Evolutionary conservation across 2,888 invertebrate species (phyloP).

Genomic region (Anthoptus insignis): DNA sequence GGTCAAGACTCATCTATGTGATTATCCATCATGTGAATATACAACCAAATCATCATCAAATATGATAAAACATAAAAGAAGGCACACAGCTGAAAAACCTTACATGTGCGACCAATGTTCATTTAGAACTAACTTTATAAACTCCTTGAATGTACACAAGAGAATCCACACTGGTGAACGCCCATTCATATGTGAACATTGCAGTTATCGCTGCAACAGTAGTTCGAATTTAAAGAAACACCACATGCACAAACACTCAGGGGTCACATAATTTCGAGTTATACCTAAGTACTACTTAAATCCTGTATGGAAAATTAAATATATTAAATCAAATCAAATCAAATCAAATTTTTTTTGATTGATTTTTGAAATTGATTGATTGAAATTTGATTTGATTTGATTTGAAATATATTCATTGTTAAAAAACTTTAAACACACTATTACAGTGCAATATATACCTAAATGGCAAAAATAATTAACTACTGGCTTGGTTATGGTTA

Average conservation of each 20-base stretch:
- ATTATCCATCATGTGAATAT: conserved; percentile 83
- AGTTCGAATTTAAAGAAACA: conserved; percentile 83
- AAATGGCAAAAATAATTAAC: no score
- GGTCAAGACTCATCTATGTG: conserved; percentile 69
- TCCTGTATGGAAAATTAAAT: no score
- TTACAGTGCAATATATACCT: no score
- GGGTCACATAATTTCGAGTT: conserved; percentile 34
- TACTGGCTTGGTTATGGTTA: no score
- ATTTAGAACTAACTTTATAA: conserved; percentile 79
- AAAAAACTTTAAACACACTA: no score
- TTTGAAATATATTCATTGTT: no score
- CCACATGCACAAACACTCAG: conserved; percentile 63
- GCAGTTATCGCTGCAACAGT: conserved; percentile 78
- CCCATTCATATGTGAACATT: conserved; percentile 73
- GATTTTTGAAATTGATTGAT: no score
- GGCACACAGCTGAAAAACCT: conserved; percentile 76
- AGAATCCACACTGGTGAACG: conserved; percentile 74
- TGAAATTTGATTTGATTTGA: no score
- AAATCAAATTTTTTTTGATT: no score
- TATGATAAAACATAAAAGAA: conserved; percentile 77
- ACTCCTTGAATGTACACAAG: conserved; percentile 77
- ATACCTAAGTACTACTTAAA: neutral
- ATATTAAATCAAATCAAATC: no score
- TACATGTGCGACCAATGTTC: conserved; percentile 80
- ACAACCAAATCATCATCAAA: conserved; percentile 81